These are phyloP conservation scores for Dryococelus australis DNA, from an alignment of 2,888 invertebrate species.

Conservation along the genomic window DNA sequence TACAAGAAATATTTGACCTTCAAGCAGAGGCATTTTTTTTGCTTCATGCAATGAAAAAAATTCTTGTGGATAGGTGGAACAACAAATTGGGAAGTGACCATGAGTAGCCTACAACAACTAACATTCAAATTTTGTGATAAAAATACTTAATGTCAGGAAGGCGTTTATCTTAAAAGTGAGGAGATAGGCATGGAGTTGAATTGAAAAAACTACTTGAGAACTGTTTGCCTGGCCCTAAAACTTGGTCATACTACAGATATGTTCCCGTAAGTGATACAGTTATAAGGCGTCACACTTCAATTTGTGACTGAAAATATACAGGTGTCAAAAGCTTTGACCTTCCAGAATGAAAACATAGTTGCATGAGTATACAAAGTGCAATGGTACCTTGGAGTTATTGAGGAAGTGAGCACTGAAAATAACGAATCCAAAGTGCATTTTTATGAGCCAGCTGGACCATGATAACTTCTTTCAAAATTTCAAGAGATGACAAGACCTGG, in stretches of 20 bases:
- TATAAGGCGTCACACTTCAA: neutral
- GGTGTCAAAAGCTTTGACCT: neutral
- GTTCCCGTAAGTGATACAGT: neutral
- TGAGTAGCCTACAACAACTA: conserved; percentile 19
- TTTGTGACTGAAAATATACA: neutral
- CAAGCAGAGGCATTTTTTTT: neutral
- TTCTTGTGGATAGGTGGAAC: conserved; percentile 13
- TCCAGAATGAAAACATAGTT: conserved; percentile 13
- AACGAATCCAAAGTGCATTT: neutral
- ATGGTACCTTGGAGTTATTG: neutral
- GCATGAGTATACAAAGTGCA: neutral
- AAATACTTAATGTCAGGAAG: neutral
- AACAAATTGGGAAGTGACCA: conserved; percentile 3
- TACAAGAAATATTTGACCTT: neutral
- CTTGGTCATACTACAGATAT: conserved; percentile 3
- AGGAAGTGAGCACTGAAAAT: conserved; percentile 21
- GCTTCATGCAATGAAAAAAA: neutral
- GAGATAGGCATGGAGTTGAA: neutral
- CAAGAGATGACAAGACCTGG: conserved; percentile 16
- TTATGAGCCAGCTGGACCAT: neutral
- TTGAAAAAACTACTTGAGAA: neutral
- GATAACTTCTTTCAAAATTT: conserved; percentile 13
- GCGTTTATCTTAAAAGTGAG: neutral
- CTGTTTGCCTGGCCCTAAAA: neutral
- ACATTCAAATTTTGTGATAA: conserved; percentile 27